Evolutionary conservation across 2,888 invertebrate species (phyloP).

Genomic region (Scotopteryx bipunctaria): DNA sequence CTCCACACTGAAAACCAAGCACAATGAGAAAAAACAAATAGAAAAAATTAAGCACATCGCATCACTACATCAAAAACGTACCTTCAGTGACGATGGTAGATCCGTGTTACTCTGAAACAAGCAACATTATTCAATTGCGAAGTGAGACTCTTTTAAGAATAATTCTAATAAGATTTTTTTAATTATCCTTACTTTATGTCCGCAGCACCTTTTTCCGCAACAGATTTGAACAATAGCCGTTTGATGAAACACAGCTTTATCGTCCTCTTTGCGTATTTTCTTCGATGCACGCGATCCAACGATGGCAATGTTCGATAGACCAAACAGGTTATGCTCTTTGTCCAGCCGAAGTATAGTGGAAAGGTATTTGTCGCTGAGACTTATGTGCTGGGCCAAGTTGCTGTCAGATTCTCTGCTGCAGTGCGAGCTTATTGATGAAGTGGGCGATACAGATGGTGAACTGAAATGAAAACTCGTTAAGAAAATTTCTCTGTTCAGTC

Average conservation of each 20-base stretch:
- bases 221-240: constrained; percentile 74
- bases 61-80: constrained; percentile 31
- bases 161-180: neutral
- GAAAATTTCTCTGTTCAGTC: too few relatives aligned
- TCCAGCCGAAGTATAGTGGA: constrained; percentile 72
- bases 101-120: constrained; percentile 69
- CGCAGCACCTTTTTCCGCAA: constrained; percentile 58
- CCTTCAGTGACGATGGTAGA: constrained; percentile 66
- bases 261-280: constrained; percentile 57
- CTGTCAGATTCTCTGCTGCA: constrained; percentile 55
- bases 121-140: too few relatives aligned
- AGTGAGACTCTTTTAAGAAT: too few relatives aligned
- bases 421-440: constrained; percentile 50
- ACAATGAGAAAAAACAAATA: neutral
- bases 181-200: constrained; percentile 52
- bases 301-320: constrained; percentile 68
- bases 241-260: constrained; percentile 67
- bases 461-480: too few relatives aligned
- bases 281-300: constrained; percentile 54
- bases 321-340: constrained; percentile 75
- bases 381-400: constrained; percentile 37
- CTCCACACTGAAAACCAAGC: constrained; percentile 56
- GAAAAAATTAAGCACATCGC: neutral
- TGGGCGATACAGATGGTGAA: constrained; percentile 57
- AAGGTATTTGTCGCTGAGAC: constrained; percentile 59